Evolutionary conservation across 2,888 invertebrate species (phyloP), one percentile per base, ranked within the genome.

Genomic region (Pyrrhia umbra): DNA sequence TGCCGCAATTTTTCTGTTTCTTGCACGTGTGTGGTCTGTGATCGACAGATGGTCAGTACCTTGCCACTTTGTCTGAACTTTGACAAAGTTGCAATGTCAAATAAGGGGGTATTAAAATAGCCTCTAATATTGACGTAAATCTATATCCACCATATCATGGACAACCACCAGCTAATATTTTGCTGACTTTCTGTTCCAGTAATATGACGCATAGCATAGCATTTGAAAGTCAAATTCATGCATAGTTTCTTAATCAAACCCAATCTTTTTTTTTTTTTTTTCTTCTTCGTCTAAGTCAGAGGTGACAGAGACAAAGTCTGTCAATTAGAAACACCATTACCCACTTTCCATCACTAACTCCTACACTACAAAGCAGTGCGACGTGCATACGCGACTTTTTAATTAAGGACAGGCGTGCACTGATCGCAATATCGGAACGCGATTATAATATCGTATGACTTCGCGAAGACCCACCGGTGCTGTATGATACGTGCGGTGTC

Each of bases 381-480:
- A 30, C 20, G 46, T 70, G 70, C 74, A 66, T 42, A 58, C 63
- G 57, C 70, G 62, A 66, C 64, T 18, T 71, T 90, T 92, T 92
- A 94, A 95, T 95, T 95, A 94, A 90, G 94, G 94, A 84, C 93
- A 92, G 88, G 80, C 88, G 86, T 94, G 93, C 93, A 93, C 85
- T 90, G 92, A 94, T 95, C 92, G 92, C 88, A 88, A 93, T 94
- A 94, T 94, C 90, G 92, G 88, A 94, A 95, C 93, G 95, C 93
- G 95, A 95, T 95, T 95, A 95, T 95, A 91, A 92, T 92, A 88
- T 91, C 91, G 88, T 95, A 95, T 92, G 95, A 92, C 95, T 95
- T 95, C 95, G 87, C 81, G 95, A 95, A 95, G 94, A 88, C 95
- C 88, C 87, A 88, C 83, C 83, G 77, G 68, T 90, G 91, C 83